Evolutionary conservation across 2,797 vertebrate species (phyloP).

Genomic region (Sebastes ruberrimus): DNA sequence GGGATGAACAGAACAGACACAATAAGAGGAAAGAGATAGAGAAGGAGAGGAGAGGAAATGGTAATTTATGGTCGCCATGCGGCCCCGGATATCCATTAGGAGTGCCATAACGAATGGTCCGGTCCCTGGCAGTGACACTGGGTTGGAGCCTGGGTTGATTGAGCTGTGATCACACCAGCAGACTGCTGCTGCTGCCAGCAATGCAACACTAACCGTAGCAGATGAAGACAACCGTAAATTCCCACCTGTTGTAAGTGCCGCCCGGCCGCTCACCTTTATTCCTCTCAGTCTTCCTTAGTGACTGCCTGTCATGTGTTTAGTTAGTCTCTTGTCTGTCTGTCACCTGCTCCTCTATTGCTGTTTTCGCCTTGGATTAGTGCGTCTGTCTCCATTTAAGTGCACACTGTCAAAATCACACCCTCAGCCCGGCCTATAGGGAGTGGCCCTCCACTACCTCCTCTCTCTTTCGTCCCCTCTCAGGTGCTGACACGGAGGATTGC

Average conservation of each 20-base stretch:
- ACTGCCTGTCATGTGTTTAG: neutral
- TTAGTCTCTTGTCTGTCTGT: conserved; percentile 11
- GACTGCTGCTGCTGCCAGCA: conserved; percentile 54
- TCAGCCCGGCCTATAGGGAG: conserved; percentile 1
- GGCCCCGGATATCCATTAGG: conserved; percentile 65
- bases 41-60: conserved; percentile 17
- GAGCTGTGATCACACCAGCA: conserved; percentile 72
- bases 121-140: conserved; percentile 64
- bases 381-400: conserved; percentile 34
- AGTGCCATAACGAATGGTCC: conserved; percentile 64
- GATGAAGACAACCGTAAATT: conserved; percentile 57
- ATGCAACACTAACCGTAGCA: conserved; percentile 57
- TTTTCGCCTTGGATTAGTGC: conserved; percentile 24
- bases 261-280: neutral
- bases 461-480: conserved; percentile 5
- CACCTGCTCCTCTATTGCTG: conserved; percentile 32
- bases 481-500: neutral
- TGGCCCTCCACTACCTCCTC: neutral
- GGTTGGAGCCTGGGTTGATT: conserved; percentile 63
- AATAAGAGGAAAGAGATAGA: neutral
- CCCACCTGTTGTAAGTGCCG: neutral
- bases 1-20: neutral
- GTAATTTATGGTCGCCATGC: conserved; percentile 64
- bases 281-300: neutral
- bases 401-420: conserved; percentile 18